Evolutionary conservation across 1,140 invertebrate species (phyloP).

Genomic region (Bombus waltoni): DNA sequence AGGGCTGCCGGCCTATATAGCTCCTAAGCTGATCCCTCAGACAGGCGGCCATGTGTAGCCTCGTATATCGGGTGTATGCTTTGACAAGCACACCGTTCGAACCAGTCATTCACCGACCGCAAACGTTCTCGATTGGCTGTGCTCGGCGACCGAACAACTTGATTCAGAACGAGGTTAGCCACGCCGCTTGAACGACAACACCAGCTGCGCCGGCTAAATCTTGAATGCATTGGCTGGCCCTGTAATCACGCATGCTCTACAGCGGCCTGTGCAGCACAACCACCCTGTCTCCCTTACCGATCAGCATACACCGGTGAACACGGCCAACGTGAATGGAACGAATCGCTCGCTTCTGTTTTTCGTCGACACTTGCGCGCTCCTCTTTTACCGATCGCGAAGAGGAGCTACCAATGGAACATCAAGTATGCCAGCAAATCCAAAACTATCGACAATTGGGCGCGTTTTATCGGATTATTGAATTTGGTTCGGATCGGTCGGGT

Average conservation of each 20-base stretch:
- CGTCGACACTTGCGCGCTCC: not conserved
- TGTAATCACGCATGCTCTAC: slow-evolving; percentile 56
- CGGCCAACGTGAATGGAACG: slow-evolving; percentile 47
- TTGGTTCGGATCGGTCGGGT: no score
- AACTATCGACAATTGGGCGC: no score
- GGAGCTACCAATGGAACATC: not conserved
- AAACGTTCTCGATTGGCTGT: slow-evolving; percentile 65
- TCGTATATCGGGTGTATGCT: slow-evolving; percentile 61
- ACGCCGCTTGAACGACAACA: slow-evolving; percentile 35
- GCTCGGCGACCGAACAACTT: slow-evolving; percentile 64
- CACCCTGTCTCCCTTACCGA: not conserved
- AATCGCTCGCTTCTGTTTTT: not conserved
- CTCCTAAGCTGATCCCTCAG: not conserved
- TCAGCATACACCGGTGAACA: not conserved
- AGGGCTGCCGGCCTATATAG: slow-evolving; percentile 2
- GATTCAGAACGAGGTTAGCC: slow-evolving; percentile 68
- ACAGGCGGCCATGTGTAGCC: slow-evolving; percentile 2
- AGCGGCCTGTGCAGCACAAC: not conserved
- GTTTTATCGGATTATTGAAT: no score
- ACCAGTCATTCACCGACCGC: slow-evolving; percentile 65
- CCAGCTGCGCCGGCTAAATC: slow-evolving; percentile 51
- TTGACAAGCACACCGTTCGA: slow-evolving; percentile 64
- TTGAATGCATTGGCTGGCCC: slow-evolving; percentile 49
- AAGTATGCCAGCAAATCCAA: not conserved
- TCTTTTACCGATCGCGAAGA: not conserved